phyloP scores from a whole-genome alignment of 2,113 vertebrate genomes.

The Mormoops blainvillei region DNA sequence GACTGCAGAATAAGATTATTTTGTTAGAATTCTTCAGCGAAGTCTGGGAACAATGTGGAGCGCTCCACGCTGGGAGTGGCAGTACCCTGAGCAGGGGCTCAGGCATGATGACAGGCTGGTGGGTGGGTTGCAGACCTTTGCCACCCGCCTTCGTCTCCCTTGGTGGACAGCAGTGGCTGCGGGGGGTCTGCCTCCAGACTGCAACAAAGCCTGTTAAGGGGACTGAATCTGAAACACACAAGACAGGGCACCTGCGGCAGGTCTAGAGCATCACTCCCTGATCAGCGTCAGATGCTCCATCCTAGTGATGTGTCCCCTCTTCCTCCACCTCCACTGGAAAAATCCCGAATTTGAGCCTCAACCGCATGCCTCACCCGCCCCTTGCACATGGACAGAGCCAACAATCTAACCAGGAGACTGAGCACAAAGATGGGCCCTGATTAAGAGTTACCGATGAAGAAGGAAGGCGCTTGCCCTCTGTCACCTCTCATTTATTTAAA shows the following conservation, averaged over 20 bases:
- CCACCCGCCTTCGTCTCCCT: not conserved
- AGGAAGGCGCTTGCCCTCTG: not conserved
- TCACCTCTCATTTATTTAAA: not conserved
- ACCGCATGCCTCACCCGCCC: not conserved
- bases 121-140: not conserved
- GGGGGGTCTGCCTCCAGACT: not conserved
- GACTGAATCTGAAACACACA: not conserved
- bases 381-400: not conserved
- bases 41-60: not conserved
- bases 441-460: not conserved
- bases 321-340: too few species aligned
- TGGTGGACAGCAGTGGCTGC: not conserved
- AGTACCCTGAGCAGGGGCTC: not conserved
- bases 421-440: not conserved
- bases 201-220: not conserved
- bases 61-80: not conserved
- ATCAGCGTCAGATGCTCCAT: not conserved
- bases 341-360: not conserved
- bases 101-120: not conserved
- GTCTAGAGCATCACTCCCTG: not conserved
- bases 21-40: not conserved
- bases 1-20: not conserved
- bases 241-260: not conserved
- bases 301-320: not conserved
- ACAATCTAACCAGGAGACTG: not conserved